Evolutionary conservation across 2,797 vertebrate species (phyloP).

Genomic region (Graptemys geographica): DNA sequence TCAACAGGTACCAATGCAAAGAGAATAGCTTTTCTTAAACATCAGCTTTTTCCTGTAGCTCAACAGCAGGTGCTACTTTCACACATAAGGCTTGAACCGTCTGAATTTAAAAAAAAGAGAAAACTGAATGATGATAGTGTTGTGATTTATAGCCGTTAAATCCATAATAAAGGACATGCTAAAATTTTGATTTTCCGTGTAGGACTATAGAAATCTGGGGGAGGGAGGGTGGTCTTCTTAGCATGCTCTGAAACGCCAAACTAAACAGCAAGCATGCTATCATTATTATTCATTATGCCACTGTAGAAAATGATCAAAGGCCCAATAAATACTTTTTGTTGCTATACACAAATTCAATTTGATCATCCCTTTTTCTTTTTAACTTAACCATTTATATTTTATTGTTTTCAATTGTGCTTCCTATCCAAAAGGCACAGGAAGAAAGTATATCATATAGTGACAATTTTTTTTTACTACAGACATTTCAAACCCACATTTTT

Average conservation of each 20-base stretch:
- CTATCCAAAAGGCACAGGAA: slow-evolving; percentile 40
- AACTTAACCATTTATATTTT: slow-evolving; percentile 32
- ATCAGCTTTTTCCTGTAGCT: slow-evolving; percentile 8
- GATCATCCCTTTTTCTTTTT: slow-evolving; percentile 46
- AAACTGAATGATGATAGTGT: background rate
- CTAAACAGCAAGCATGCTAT: slow-evolving; percentile 14
- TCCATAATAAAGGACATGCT: background rate
- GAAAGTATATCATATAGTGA: slow-evolving; percentile 6
- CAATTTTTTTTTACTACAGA: slow-evolving; percentile 28
- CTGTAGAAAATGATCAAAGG: slow-evolving; percentile 39
- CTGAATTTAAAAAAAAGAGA: background rate
- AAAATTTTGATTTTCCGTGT: slow-evolving; percentile 6
- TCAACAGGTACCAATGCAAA: slow-evolving; percentile 45
- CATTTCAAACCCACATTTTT: slow-evolving; percentile 28
- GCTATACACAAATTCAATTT: background rate
- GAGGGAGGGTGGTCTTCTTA: background rate
- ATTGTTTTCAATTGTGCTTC: slow-evolving; percentile 30
- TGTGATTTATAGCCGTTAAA: slow-evolving; percentile 16
- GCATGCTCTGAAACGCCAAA: background rate
- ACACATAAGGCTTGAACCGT: background rate
- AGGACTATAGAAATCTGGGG: slow-evolving; percentile 1
- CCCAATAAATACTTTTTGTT: slow-evolving; percentile 28
- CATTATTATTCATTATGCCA: slow-evolving; percentile 14
- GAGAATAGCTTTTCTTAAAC: slow-evolving; percentile 17
- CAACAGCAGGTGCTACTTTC: background rate